Evolutionary conservation across 1,140 invertebrate genomes (phyloP), one percentile per base, ranked within the genome.

Genomic region (Sesamia nonagrioides): DNA sequence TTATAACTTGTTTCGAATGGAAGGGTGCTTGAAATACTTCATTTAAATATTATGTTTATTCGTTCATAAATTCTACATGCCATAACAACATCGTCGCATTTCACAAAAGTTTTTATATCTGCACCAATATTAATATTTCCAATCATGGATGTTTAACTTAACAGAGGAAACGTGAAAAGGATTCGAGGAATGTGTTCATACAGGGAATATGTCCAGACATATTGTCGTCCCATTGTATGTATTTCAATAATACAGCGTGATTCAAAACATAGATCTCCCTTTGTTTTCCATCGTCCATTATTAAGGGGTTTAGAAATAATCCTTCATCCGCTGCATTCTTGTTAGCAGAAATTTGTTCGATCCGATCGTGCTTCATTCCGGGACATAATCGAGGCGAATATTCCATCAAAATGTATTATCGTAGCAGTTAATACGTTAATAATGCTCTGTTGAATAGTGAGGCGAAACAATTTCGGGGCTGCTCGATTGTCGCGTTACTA

Each of bases 191-290:
- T 79, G 33, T 56, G 15, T 35, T 75, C 48, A 75, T 48, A 58
- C 40, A 48, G 50, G 35, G 52, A 58, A n/a, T 75, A 11, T 61
- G 52, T 58, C 58, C 60, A 66, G 42, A 66, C 42, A 73, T 56
- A 56, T 82, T 76, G 71, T 77, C 37, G 54, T 78, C 68, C 54
- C 48, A 82, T 82, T 82, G 37, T 82, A 71, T 45, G 54, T 15
- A 48, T 79, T 79, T 73, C 61, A 75, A 75, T 69, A 69, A 42
- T 35, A 71, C 66, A 45, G 42, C 48, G 54, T 27, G 35, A 52
- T 71, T 71, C 68, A 54, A 71, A 71, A 71, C 48, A 54, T 17
- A 1, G 48, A 7, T 68, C 50, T 45, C n/a, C 63, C 42, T 68
- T 71, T 71, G 68, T 54, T 54, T 52, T 35, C 27, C 15, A 17